phyloP scores from a whole-genome alignment of 2,113 vertebrate genomes.

The Actinemys pallida region DNA sequence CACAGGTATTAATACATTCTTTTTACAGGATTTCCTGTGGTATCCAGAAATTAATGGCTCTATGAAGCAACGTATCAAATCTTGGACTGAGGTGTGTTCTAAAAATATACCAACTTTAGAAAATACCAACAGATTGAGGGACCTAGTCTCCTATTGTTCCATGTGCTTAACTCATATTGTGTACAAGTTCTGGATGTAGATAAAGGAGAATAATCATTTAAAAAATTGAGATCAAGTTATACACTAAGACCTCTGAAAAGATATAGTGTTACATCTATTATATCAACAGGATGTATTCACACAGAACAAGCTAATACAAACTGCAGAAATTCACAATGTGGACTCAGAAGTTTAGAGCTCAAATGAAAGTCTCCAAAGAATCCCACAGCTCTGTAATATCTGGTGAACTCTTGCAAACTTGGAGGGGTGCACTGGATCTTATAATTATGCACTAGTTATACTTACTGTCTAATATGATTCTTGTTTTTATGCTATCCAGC shows the following conservation, averaged over 20 bases:
- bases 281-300: neutral
- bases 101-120: neutral
- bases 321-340: neutral
- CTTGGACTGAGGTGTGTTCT: slow-evolving; percentile 87
- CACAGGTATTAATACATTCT: neutral
- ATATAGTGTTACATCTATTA: neutral
- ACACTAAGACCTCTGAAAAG: neutral
- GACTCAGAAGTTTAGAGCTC: neutral
- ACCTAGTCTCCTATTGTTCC: neutral
- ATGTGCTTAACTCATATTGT: neutral
- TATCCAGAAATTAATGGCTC: slow-evolving; percentile 96
- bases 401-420: neutral
- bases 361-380: neutral
- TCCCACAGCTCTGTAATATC: neutral
- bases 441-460: neutral
- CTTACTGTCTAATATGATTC: neutral
- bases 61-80: slow-evolving; percentile 91
- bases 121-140: neutral
- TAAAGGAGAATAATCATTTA: neutral
- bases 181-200: neutral
- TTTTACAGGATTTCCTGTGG: slow-evolving; percentile 93
- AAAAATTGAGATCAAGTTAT: neutral
- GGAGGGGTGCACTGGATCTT: neutral
- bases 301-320: neutral
- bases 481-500: neutral